These are phyloP conservation scores for Pseudococcus jackbeardsleyi DNA, from an alignment of 2,888 invertebrate species.

Conservation along the genomic window DNA sequence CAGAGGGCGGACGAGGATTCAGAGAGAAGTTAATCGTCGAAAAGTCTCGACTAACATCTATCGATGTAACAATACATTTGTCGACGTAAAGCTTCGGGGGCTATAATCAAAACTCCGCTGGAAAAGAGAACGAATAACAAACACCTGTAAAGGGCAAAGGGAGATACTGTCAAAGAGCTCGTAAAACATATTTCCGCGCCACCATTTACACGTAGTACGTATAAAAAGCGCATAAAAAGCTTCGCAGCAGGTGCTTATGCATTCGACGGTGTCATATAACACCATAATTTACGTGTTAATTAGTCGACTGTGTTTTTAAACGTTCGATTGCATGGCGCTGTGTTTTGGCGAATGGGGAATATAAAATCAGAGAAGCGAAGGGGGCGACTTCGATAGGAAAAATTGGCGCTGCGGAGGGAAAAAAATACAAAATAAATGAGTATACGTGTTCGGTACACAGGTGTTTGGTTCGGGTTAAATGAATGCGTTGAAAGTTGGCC, in stretches of 20 bases:
- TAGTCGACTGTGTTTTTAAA: not conserved
- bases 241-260: not conserved
- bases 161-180: not conserved
- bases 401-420: not conserved
- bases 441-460: conserved; percentile 37
- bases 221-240: not conserved
- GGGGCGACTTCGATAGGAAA: not conserved
- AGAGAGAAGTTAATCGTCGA: conserved; percentile 1
- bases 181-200: not conserved
- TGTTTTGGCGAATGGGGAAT: not conserved
- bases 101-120: not conserved
- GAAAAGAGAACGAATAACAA: not conserved
- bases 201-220: not conserved
- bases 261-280: not conserved
- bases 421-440: conserved; percentile 32
- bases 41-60: not conserved
- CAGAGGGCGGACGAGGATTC: not conserved
- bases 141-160: not conserved
- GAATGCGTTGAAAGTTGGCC: conserved; percentile 33
- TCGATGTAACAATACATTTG: conserved; percentile 4
- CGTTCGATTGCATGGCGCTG: not conserved
- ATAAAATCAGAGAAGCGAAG: not conserved
- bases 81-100: conserved; percentile 12
- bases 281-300: conserved; percentile 41
- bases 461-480: conserved; percentile 43